Base-by-base conservation (phyloP, 92 coral and sea anemone genomes). In the Zoanthus gigantus region DNA sequence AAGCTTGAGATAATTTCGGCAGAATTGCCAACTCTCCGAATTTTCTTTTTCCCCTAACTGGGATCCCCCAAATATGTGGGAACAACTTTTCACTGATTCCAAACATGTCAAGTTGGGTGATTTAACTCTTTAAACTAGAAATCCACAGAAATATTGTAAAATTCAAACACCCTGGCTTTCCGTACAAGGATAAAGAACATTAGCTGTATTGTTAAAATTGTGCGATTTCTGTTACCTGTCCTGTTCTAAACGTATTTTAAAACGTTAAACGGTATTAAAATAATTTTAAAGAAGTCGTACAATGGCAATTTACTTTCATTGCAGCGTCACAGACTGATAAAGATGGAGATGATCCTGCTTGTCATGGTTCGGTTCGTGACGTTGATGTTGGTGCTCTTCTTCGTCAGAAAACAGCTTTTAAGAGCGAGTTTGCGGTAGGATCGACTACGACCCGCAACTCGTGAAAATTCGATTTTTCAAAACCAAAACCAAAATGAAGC, bases 1-100 rank as follows among this genome's bases (percentile, higher is more conserved):
- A 77, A 77, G 79, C 90, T 87, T 78, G 90, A 87, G 89, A 86
- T 86, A 86, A 75, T 86, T 63, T 75, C 42, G 42, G 89, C 83
- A 32, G 61, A 86, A 60, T 63, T 86, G 89, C 63, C 56, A 86
- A 75, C 83, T 76, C 56, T 34, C 63, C 30, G 83, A 83, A 63
- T 89, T 82, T 72, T 89, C 91, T 31, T 58, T 50, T 58, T 58
- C 66, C 66, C 28, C 23, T 58, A 15, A 58, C 89, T 87, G 84
- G 84, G 90, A 28, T 87, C 84, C 84, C 84, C 78, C 90, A 44
- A n/a, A 87, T 63, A 3, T 87, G 63, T 77, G 90, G 84, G 84
- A 48, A 77, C 53, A 52, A 77, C 84, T 87, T 87, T 37, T 87
- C 90, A 87, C 63, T 87, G 52, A 77, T 78, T 87, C 77, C 65